Conservation (phyloP, 1,140 invertebrate species). For the Drosophila willistoni region DNA sequence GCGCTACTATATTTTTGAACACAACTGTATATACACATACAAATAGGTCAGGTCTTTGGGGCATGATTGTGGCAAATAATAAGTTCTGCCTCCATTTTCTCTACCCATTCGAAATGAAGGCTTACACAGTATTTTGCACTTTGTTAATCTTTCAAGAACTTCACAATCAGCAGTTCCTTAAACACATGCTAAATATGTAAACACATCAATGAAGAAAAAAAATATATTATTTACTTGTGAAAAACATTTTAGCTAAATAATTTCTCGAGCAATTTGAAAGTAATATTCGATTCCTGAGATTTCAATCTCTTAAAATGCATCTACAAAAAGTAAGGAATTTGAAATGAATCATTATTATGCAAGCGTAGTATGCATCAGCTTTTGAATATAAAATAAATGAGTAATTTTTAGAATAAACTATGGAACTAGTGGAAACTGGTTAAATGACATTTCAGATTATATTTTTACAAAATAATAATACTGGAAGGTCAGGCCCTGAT, state of each 20-base stretch:
- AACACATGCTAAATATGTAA: constrained; percentile 9
- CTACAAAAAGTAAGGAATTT: constrained; percentile 18
- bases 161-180: neutral
- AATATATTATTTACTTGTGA: constrained; percentile 55
- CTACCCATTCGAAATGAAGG: neutral
- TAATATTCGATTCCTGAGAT: no score
- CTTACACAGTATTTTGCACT: neutral
- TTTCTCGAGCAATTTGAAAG: no score
- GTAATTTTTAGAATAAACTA: constrained; percentile 18
- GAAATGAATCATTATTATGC: constrained; percentile 49
- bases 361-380: constrained; percentile 19
- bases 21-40: no score
- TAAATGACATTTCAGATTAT: neutral
- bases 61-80: neutral
- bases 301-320: neutral
- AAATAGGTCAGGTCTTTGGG: neutral
- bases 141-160: neutral
- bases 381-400: constrained; percentile 21
- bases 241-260: constrained; percentile 28
- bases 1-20: no score
- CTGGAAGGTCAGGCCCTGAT: neutral
- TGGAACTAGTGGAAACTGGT: neutral
- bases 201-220: constrained; percentile 22
- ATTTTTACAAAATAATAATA: neutral
- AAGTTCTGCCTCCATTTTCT: neutral